phyloP scores from a whole-genome alignment of 2,888 invertebrate genomes.

The Volucella zonaria region DNA sequence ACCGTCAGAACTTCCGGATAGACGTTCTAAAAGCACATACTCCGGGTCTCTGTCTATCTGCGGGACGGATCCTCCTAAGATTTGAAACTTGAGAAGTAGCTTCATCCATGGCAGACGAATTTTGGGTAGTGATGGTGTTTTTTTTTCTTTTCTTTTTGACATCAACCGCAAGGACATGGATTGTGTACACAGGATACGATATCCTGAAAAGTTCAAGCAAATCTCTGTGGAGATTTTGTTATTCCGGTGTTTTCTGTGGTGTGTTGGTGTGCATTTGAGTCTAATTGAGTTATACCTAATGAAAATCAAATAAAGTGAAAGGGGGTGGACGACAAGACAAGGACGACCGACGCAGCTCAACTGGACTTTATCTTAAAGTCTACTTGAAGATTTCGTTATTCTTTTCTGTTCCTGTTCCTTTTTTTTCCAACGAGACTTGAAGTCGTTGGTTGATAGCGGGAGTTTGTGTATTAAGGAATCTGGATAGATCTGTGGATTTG shows the following conservation, averaged over 20 bases:
- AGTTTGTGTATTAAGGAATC: not conserved
- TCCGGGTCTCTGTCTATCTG: not conserved
- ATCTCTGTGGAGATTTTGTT: constrained; percentile 35
- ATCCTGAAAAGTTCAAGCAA: constrained; percentile 40
- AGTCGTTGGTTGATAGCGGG: not conserved
- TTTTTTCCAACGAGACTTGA: no score
- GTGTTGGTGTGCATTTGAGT: constrained; percentile 76
- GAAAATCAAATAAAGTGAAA: constrained; percentile 78
- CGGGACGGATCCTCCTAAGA: constrained; percentile 22
- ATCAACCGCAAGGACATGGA: constrained; percentile 35
- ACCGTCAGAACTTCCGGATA: not conserved
- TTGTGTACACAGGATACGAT: constrained; percentile 34
- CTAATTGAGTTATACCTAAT: constrained; percentile 80
- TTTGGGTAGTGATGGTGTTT: no score
- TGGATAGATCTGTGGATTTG: not conserved
- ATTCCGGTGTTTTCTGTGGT: not conserved
- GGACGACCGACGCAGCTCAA: constrained; percentile 6
- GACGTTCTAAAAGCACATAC: not conserved
- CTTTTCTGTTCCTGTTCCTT: not conserved
- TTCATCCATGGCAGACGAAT: not conserved
- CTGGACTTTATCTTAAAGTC: constrained; percentile 18
- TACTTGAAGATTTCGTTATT: constrained; percentile 11
- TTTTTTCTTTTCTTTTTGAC: not conserved
- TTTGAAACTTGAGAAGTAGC: constrained; percentile 35
- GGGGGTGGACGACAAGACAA: constrained; percentile 5